Evolutionary conservation across 1,140 invertebrate genomes (phyloP), one percentile per base, ranked within the genome.

Genomic region (Anoplophora glabripennis): DNA sequence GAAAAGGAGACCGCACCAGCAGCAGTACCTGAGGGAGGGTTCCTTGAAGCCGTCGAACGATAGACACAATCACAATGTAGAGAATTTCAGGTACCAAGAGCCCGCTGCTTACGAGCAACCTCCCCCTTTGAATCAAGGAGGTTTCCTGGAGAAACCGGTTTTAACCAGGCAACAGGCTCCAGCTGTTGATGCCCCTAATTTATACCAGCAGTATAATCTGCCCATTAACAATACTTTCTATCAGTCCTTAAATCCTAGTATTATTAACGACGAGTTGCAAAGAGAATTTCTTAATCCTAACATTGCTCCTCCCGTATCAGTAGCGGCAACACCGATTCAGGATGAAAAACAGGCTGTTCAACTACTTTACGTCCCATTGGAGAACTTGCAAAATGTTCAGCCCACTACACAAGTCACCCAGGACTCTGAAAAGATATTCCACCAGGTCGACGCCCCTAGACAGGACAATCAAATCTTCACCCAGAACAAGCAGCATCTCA

Each of bases 351-450:
- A 86, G 75, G 83, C 88, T 77, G 84, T 91, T 11, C 88, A 91
- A 71, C 69, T 91, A 42, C 76, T 92, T 0, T 92, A 91, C 67
- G 88, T 92, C 2, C 89, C 89, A 10, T 79, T 89, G 33, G 89
- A 92, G 69, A 87, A 86, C 0, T 72, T 91, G 9, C 84, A 67
- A 41, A 35, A 46, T 7, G 59, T 53, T 37, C 57, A 59, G 59
- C 56, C 57, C n/a, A 12, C 53, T 21, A 38, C 40, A 11, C 61
- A 62, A 34, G 36, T 57, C 28, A 44, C 40, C 12, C 61, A 62
- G 34, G 44, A 40, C 12, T 45, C 37, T 12, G 28, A 46, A 44
- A 44, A 57, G 73, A 46, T 61, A 64, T 62, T 70, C 76, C 60
- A 67, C 79, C 51, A 70, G 77, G 21, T 63, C 78, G 7, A 79